These are phyloP conservation scores for Cyanistes caeruleus DNA, from an alignment of 2,113 vertebrate species.

Conservation along the genomic window DNA sequence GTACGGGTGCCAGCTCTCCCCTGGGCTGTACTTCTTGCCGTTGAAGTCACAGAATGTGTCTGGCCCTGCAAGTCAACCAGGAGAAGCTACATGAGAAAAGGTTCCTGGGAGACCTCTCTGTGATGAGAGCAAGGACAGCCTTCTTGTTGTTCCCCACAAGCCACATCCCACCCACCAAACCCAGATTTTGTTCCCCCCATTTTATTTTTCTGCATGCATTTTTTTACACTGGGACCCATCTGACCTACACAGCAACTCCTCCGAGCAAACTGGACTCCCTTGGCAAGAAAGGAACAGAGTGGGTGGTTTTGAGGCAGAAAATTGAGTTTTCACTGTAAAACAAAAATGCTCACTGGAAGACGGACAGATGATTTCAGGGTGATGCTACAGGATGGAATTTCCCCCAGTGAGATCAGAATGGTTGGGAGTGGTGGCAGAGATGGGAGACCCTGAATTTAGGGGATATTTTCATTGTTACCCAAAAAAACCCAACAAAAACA, in stretches of 20 bases:
- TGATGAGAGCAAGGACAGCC: background rate
- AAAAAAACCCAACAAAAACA: too few relatives aligned
- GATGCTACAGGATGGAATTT: background rate
- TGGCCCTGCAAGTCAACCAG: slow-evolving; percentile 70
- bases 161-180: background rate
- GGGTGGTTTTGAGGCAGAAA: background rate
- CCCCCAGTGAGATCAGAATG: background rate
- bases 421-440: background rate
- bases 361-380: background rate
- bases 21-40: slow-evolving; percentile 86
- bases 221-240: background rate
- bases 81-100: background rate
- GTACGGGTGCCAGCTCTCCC: slow-evolving; percentile 96
- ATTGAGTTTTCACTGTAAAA: background rate
- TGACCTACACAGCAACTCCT: background rate
- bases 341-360: background rate
- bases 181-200: too few relatives aligned
- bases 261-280: background rate
- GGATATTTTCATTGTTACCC: background rate
- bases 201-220: background rate
- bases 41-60: slow-evolving; percentile 88
- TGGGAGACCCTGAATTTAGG: background rate
- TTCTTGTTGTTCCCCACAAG: accelerated
- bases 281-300: background rate
- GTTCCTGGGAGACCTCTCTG: background rate